phyloP scores from a whole-genome alignment of 2,113 vertebrate genomes.

The Phyllostomus discolor region DNA sequence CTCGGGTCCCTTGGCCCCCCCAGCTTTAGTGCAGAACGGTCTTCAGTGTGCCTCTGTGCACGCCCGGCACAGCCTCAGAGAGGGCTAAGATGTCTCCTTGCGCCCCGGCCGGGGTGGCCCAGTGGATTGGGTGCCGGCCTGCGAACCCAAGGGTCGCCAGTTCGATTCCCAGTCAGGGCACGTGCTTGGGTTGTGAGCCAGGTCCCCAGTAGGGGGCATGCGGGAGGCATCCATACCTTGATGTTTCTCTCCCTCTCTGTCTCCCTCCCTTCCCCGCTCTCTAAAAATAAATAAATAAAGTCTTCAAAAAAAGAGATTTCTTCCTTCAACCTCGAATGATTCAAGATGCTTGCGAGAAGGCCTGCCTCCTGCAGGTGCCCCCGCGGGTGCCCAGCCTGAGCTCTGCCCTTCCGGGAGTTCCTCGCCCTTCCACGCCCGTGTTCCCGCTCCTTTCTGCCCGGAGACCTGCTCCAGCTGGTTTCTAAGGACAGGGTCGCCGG shows the following conservation, averaged over 20 bases:
- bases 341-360: not conserved
- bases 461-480: not conserved
- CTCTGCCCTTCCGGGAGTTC: not conserved
- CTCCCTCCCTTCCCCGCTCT: too few species aligned
- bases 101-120: too few species aligned
- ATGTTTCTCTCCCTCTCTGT: too few species aligned
- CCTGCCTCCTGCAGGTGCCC: fast-evolving
- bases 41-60: fast-evolving
- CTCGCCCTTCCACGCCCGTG: fast-evolving
- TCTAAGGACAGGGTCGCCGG: not conserved
- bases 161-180: too few species aligned
- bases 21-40: not conserved
- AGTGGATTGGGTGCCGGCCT: too few species aligned
- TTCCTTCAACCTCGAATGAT: not conserved
- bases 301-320: not conserved
- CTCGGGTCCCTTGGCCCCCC: not conserved
- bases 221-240: too few species aligned
- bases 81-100: not conserved
- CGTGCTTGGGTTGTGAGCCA: too few species aligned
- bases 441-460: too few species aligned
- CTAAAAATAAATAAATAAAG: too few species aligned
- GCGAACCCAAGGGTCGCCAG: too few species aligned
- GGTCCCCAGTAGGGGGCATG: too few species aligned
- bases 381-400: fast-evolving
- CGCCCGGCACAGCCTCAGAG: not conserved